phyloP scores from a whole-genome alignment of 2,113 vertebrate species.

The Podarcis cretensis region DNA sequence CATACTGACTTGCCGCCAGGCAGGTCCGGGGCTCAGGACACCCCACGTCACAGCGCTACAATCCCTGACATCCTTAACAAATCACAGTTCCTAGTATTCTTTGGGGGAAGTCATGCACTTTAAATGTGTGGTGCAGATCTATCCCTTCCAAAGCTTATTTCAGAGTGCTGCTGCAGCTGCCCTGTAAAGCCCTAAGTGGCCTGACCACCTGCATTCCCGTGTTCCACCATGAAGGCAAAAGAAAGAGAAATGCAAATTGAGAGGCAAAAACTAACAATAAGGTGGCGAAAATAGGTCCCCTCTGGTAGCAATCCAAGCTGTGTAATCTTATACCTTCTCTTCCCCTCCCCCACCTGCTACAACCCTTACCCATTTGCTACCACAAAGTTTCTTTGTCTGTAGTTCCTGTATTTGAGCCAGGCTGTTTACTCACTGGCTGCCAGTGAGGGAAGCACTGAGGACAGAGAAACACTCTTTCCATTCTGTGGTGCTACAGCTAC shows the following conservation, averaged over 20 bases:
- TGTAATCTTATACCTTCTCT: background rate
- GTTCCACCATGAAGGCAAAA: background rate
- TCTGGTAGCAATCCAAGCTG: background rate
- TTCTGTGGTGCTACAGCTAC: background rate
- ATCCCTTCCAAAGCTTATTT: background rate
- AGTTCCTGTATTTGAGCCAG: background rate
- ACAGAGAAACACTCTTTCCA: background rate
- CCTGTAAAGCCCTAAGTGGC: background rate
- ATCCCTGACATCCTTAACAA: no score
- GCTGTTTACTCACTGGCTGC: constrained; percentile 16
- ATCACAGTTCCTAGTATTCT: no score
- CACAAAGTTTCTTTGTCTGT: constrained; percentile 16
- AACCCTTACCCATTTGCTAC: background rate
- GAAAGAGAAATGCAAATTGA: background rate
- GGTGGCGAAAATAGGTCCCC: background rate
- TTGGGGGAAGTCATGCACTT: no score
- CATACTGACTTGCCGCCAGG: no score
- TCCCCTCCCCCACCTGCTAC: background rate
- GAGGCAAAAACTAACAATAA: background rate
- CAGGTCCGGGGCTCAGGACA: no score
- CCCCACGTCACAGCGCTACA: no score
- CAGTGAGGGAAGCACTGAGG: constrained; percentile 15
- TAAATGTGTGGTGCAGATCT: no score
- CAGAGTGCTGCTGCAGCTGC: background rate
- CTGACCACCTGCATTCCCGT: background rate